These are phyloP conservation scores for Archaeoteleia sp. DNA, from an alignment of 2,888 invertebrate species.

Conservation along the genomic window DNA sequence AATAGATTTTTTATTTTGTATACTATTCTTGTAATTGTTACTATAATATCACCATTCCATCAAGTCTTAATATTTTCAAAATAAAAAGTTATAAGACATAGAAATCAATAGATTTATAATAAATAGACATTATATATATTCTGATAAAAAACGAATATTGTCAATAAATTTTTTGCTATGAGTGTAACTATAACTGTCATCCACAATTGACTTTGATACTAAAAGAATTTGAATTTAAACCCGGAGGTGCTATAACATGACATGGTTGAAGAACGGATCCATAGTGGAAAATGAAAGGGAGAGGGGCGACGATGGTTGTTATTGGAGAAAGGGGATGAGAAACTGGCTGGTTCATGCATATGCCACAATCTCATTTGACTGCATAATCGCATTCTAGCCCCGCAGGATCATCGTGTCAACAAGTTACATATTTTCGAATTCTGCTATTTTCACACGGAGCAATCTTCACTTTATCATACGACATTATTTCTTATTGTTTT, in stretches of 20 bases:
- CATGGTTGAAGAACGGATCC: constrained; percentile 40
- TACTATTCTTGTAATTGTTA: constrained; percentile 45
- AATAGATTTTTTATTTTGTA: constrained; percentile 54
- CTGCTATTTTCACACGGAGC: constrained; percentile 43
- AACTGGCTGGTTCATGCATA: constrained; percentile 71
- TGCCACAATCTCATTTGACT: constrained; percentile 75
- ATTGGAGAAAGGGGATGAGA: constrained; percentile 40
- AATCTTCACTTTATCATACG: constrained; percentile 34
- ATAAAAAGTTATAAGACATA: too few species aligned
- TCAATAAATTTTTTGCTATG: too few species aligned
- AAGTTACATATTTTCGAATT: constrained; percentile 71
- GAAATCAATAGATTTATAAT: too few species aligned
- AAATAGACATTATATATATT: too few species aligned
- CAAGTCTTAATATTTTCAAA: too few species aligned
- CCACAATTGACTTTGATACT: constrained; percentile 22
- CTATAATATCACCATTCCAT: constrained; percentile 2
- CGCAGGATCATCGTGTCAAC: constrained; percentile 71
- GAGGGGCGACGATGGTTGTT: constrained; percentile 37
- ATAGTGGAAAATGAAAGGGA: constrained; percentile 47
- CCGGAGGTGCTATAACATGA: constrained; percentile 41
- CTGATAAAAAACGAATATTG: too few species aligned
- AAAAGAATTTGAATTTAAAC: constrained; percentile 43
- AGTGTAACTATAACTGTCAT: background rate
- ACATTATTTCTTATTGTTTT: too few species aligned
- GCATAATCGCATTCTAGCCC: constrained; percentile 72